phyloP scores from a whole-genome alignment of 2,888 invertebrate genomes.

The Anthophora plumipes region DNA sequence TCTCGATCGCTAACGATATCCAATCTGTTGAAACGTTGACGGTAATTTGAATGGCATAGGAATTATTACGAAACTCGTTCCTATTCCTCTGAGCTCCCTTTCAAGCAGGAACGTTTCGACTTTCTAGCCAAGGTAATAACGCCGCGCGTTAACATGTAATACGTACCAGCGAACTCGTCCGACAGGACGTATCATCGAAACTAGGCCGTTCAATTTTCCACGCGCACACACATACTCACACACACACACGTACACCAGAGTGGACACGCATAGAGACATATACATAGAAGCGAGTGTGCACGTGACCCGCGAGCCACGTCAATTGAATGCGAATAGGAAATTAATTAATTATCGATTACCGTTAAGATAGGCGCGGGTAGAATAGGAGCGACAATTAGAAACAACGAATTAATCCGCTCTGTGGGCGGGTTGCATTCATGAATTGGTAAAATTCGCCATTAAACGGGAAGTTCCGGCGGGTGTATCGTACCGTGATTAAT shows the following conservation, averaged over 20 bases:
- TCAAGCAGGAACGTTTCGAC: too few species aligned
- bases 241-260: background rate
- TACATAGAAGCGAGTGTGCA: too few species aligned
- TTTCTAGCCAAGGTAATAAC: background rate
- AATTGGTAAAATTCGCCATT: conserved; percentile 31
- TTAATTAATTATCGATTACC: conserved; percentile 38
- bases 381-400: conserved; percentile 25
- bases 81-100: too few species aligned
- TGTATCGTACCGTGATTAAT: conserved; percentile 7
- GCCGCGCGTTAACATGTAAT: background rate
- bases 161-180: background rate
- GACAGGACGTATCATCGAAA: conserved; percentile 4
- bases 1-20: too few species aligned
- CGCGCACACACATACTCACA: too few species aligned
- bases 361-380: conserved; percentile 22
- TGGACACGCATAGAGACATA: too few species aligned
- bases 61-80: too few species aligned
- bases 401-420: conserved; percentile 32
- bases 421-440: conserved; percentile 3
- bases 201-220: conserved; percentile 27
- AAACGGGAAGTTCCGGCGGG: conserved; percentile 9
- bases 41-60: too few species aligned
- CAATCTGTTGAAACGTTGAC: too few species aligned
- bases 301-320: background rate
- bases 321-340: conserved; percentile 21